Conservation (phyloP, 2,888 invertebrate species). For the Seira musarum region DNA sequence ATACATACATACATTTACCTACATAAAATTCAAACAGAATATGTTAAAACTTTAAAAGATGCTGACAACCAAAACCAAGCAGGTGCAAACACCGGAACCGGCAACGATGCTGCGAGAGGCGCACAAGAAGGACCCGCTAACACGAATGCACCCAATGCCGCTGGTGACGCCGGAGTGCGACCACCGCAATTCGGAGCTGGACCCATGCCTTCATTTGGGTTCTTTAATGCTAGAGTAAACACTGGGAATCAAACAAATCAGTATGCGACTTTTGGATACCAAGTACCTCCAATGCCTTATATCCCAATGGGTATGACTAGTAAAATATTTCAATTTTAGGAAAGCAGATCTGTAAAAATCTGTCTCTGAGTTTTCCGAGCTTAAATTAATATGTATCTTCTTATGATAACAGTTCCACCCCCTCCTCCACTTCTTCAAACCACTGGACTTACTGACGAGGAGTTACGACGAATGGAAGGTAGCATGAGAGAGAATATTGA, state of each 20-base stretch:
- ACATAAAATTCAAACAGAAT: no score
- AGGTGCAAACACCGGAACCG: slow-evolving; percentile 24
- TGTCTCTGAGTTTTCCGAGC: not conserved
- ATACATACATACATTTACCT: no score
- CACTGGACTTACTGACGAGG: slow-evolving; percentile 84
- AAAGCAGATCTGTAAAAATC: not conserved
- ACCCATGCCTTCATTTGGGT: slow-evolving; percentile 65
- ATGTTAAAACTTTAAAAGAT: not conserved
- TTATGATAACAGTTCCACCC: slow-evolving; percentile 76
- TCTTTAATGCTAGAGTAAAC: slow-evolving; percentile 50
- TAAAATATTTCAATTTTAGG: not conserved
- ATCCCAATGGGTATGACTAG: slow-evolving; percentile 67
- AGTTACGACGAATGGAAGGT: slow-evolving; percentile 91
- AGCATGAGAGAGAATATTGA: slow-evolving; percentile 89
- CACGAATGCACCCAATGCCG: slow-evolving; percentile 31
- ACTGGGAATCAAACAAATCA: slow-evolving; percentile 50
- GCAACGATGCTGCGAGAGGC: slow-evolving; percentile 20
- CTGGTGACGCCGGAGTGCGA: slow-evolving; percentile 50
- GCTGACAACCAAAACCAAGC: slow-evolving; percentile 41
- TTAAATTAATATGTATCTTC: slow-evolving; percentile 22
- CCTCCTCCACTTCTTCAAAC: slow-evolving; percentile 83
- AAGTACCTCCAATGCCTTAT: slow-evolving; percentile 68
- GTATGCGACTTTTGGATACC: slow-evolving; percentile 40
- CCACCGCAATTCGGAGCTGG: slow-evolving; percentile 54
- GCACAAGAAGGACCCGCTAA: slow-evolving; percentile 26